Base-by-base conservation (phyloP, 1,140 invertebrate species). In the Drosophila varians region DNA sequence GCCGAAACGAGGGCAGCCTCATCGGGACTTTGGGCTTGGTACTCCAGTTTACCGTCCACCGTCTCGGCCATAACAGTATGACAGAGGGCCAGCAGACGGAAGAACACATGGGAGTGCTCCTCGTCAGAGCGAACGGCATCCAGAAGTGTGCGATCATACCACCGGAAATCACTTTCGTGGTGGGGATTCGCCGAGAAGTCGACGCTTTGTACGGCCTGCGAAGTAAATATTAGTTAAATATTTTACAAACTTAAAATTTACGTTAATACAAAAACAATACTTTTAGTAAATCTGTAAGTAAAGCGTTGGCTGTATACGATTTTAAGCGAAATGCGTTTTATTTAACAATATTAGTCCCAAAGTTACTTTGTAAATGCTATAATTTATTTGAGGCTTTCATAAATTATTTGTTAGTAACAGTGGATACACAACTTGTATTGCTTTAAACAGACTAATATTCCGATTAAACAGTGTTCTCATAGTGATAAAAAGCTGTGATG, bases 31-130 rank as follows among this genome's bases (percentile, higher is more conserved):
- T 99, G 98, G 16, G 99, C 98, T 94, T 98, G 92, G 46, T 92
- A 92, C 57, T 91, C 90, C 12, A 91, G 26, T 1, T 66, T 64
- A 77, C 96, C 97, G 55, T 96, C 94, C 82, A 96, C 97, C 57
- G 96, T 94, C 51, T 98, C 98, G 0, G 97, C 96, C 98, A 99
- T 99, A n/a, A 99, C 98, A 3, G 98, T 99, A 91, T 99, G 98
- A 91, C 98, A 99, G 1, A 98, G 91, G 2, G 97, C 96, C 34
- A 99, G 92, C 25, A 98, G 92, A 19, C 96, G 94, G 92, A 98
- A 99, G 92, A 99, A 99, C 77, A 94, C 94, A 76, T 96, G 94
- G 19, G 96, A 95, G 75, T 96, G 93, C 18, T 92, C 90, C 79
- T 98, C 95, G 54, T 94, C 93, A 3, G 93, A 92, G 68, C 93